Evolutionary conservation across 2,113 vertebrate species (phyloP), one percentile per base, ranked within the genome.

Genomic region (Malurus elegans): DNA sequence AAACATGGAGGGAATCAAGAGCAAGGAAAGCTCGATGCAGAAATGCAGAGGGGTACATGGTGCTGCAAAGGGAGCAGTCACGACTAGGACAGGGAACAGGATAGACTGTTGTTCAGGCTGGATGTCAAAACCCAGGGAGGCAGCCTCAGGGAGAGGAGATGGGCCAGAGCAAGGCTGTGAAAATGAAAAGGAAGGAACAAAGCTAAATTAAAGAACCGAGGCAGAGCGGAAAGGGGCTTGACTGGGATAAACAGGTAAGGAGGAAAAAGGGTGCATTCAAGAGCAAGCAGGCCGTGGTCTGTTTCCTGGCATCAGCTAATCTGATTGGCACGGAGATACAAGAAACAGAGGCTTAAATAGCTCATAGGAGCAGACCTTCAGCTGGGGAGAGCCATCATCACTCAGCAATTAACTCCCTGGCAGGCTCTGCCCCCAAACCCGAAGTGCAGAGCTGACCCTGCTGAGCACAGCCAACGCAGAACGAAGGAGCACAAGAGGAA

Each of bases 251-350:
- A 94, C 93, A 96, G 92, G 94, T 93, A 90, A 88, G 88, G 84
- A 96, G 90, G 91, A 96, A 96, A 95, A 96, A 95, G 84, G 62
- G 89, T 79, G 78, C 91, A 92, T 91, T 95, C 76, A 94, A 86
- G 67, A 97, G 88, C 85, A 92, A 95, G 94, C 67, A 93, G 93
- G 85, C 92, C 0, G 0, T 56, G 94, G 88, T 95, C 94, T 95
- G 88, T 83, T 96, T 95, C 94, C 93, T 95, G 93, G 94, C 96
- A 96, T 71, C 81, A 78, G 92, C 75, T 96, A 96, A 96, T 97
- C 94, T 96, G 94, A 97, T 93, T 95, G 94, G 95, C 93, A 95
- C 15, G 1, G 60, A 91, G 40, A 95, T 70, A 92, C 79, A 90
- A 94, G 84, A 94, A 94, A 92, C 78, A 85, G 95, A 92, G 75